Evolutionary conservation across 2,113 vertebrate species (phyloP).

Genomic region (Dicrurus megarhynchus): DNA sequence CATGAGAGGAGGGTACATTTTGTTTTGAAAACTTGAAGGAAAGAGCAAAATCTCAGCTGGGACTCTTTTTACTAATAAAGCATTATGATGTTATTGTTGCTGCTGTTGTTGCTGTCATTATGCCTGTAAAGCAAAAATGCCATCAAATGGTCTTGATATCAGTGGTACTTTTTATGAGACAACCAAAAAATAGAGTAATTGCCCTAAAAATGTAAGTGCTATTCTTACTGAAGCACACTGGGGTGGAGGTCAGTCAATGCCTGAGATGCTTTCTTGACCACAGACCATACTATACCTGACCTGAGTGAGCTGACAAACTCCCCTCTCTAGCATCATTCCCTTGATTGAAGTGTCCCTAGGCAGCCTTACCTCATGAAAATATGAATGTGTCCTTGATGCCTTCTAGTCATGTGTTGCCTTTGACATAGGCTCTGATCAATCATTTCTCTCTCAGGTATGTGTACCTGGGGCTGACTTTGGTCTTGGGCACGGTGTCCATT

Average conservation of each 20-base stretch:
- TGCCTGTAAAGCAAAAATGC: neutral
- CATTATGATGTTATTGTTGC: neutral
- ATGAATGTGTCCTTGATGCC: neutral
- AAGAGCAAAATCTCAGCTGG: neutral
- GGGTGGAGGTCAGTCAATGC: neutral
- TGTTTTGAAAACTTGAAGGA: neutral
- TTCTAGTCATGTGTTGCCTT: neutral
- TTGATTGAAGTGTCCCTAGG: neutral
- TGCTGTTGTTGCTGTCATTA: neutral
- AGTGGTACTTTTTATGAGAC: neutral
- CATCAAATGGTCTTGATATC: neutral
- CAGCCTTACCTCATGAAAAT: neutral
- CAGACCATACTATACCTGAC: neutral
- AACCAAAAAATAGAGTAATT: neutral
- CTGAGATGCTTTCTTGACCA: neutral
- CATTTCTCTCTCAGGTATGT: conserved; percentile 76
- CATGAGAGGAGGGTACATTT: neutral
- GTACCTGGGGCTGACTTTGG: conserved; percentile 85
- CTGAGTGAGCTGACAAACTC: neutral
- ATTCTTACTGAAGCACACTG: neutral
- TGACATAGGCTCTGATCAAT: neutral
- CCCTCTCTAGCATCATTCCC: neutral
- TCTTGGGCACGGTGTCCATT: conserved; percentile 83
- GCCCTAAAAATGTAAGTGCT: neutral
- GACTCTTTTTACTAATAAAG: neutral